Percentiles rank a stretch among this genome's conserved stretches.
Evolutionary conservation across 2,113 vertebrate genomes (phyloP).

Genomic region (Cheilinus undulatus): DNA sequence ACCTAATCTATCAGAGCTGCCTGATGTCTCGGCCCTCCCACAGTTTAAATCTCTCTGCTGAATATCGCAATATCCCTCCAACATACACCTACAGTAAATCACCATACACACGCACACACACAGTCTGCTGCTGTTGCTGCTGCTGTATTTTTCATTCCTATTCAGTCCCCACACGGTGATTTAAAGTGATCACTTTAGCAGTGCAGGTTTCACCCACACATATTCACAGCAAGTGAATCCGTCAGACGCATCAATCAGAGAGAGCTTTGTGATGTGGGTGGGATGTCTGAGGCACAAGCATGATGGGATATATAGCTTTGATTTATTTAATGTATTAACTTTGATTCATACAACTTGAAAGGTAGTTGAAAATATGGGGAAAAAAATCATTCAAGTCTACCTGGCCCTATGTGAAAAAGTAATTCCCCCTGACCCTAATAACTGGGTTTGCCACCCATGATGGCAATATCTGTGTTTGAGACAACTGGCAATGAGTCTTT

Average conservation of each 20-base stretch:
- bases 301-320: conserved; percentile 1
- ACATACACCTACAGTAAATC: conserved; percentile 61
- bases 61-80: conserved; percentile 44
- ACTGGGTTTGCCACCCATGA: too few species aligned
- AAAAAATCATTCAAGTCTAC: too few species aligned
- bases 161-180: conserved; percentile 45
- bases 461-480: too few species aligned
- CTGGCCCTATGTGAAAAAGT: too few species aligned
- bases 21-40: conserved; percentile 42
- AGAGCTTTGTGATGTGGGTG: conserved; percentile 29
- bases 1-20: conserved; percentile 62
- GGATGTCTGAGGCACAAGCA: conserved; percentile 11
- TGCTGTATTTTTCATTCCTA: conserved; percentile 43
- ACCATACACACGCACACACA: conserved; percentile 17
- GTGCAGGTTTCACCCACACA: conserved; percentile 53
- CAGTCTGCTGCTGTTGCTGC: conserved; percentile 28
- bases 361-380: too few species aligned
- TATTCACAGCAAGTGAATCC: conserved; percentile 67
- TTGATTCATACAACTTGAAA: not conserved
- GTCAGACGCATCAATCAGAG: conserved; percentile 40
- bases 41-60: conserved; percentile 51
- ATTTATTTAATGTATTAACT: too few species aligned
- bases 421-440: too few species aligned
- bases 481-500: too few species aligned
- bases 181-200: conserved; percentile 66